Evolutionary conservation across 2,888 invertebrate genomes (phyloP).

Genomic region (Drosophila lutescens): DNA sequence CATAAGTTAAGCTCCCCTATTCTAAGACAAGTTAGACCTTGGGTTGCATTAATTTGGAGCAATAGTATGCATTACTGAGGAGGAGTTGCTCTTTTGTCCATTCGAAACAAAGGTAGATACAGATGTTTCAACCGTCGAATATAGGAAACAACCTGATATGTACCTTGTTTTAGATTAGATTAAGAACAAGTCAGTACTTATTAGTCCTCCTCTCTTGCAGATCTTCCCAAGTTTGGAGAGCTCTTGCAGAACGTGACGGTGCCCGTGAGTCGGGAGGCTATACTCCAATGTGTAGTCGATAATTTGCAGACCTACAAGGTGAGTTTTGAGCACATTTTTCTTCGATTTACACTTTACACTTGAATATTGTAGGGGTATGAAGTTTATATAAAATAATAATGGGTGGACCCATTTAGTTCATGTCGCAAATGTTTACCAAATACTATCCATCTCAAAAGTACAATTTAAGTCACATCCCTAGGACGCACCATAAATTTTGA

Average conservation of each 20-base stretch:
- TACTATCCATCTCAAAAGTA: too few relatives aligned
- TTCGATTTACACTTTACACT: too few relatives aligned
- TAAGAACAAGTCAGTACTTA: background rate
- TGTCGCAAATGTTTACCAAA: too few relatives aligned
- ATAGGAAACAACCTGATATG: constrained; percentile 56
- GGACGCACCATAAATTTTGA: too few relatives aligned
- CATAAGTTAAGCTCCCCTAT: constrained; percentile 73
- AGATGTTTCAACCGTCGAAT: constrained; percentile 53
- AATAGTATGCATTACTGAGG: background rate
- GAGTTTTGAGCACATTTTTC: constrained; percentile 51
- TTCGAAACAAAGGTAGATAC: constrained; percentile 65
- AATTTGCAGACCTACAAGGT: constrained; percentile 89
- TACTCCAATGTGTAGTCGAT: constrained; percentile 88
- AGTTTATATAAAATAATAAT: too few relatives aligned
- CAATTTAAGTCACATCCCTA: too few relatives aligned
- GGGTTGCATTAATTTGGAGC: background rate
- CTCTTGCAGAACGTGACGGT: constrained; percentile 89
- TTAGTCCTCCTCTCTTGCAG: constrained; percentile 83
- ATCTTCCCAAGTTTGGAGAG: constrained; percentile 88
- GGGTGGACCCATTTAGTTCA: too few relatives aligned
- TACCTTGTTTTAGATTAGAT: constrained; percentile 66
- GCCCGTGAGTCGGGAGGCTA: constrained; percentile 88
- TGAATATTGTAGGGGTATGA: too few relatives aligned
- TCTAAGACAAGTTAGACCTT: constrained; percentile 63
- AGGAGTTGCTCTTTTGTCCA: constrained; percentile 22